Evolutionary conservation across 1,140 invertebrate genomes (phyloP), one percentile per base, ranked within the genome.

Genomic region (Temnothorax nylanderi): DNA sequence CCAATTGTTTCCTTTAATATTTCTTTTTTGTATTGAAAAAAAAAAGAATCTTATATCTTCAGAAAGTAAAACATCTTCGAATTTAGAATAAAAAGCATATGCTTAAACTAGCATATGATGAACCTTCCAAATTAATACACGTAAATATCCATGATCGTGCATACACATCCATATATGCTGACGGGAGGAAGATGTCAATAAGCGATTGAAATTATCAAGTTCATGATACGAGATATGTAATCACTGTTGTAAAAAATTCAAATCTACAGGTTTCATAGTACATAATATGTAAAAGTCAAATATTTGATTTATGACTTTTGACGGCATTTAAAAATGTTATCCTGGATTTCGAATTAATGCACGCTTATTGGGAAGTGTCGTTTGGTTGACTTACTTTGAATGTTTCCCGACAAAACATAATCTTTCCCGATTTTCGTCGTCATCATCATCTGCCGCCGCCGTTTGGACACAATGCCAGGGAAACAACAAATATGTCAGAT

Each of bases 371-470:
- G 41, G 51, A 76, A 60, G 72, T 74, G 54, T 44, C 72, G 62
- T 71, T 87, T 77, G 34, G 77, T 75, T 58, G 72, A 85, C 34
- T 60, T 74, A 75, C 67, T 86, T 88, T 87, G 86, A 75, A 90
- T 87, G 60, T 90, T 92, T 90, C 64, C 80, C 64, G 69, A 85
- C n/a, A 90, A 90, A 87, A 87, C 85, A 65, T 91, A 91, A 90
- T 87, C 92, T 93, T 92, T 92, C 86, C 49, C n/a, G 47, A 16
- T 37, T 86, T 51, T 84, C 78, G 71, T 89, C 89, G 86, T 93
- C 87, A 86, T 89, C 67, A 26, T 26, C 26, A 1, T 26, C 26
- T 26, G 26, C 26, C 80, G 74, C 49, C 71, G 60, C 26, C 34
- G 47, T 74, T 78, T 3, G 6, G 0, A 54, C 41, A 65, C 54